phyloP scores from a whole-genome alignment of 1,140 invertebrate genomes.

The Arion vulgaris region DNA sequence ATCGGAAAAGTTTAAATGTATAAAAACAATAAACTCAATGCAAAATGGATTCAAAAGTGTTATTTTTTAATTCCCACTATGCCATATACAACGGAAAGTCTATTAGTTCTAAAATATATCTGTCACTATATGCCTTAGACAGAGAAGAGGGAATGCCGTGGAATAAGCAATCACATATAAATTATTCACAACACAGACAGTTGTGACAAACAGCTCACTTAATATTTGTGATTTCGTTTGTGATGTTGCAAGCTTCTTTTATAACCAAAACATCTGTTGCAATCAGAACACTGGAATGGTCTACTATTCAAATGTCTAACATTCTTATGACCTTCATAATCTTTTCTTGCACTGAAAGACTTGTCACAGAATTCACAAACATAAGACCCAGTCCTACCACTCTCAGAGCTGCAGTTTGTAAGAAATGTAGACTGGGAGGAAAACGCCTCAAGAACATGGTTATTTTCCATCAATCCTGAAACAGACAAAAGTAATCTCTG shows the following conservation, averaged over 20 bases:
- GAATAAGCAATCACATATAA: too few relatives aligned
- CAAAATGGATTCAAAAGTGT: too few relatives aligned
- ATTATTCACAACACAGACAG: too few relatives aligned
- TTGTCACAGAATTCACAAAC: constrained; percentile 40
- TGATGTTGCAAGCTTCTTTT: constrained; percentile 38
- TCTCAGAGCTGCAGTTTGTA: background rate
- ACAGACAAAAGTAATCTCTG: constrained; percentile 20
- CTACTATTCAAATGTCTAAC: constrained; percentile 29
- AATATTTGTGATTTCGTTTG: constrained; percentile 20
- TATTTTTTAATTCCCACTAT: too few relatives aligned
- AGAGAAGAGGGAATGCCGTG: too few relatives aligned
- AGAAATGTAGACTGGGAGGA: constrained; percentile 11
- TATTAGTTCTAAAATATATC: too few relatives aligned
- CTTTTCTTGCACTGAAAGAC: constrained; percentile 18
- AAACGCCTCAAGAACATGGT: constrained; percentile 13
- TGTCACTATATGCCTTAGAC: too few relatives aligned
- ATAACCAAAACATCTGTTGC: constrained; percentile 35
- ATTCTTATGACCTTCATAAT: constrained; percentile 38
- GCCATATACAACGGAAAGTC: too few relatives aligned
- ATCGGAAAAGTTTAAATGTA: too few relatives aligned
- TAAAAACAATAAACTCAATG: too few relatives aligned
- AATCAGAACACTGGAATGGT: constrained; percentile 25
- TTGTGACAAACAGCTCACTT: background rate
- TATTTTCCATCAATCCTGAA: constrained; percentile 15
- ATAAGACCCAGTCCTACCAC: constrained; percentile 25